Evolutionary conservation across 2,797 vertebrate species (phyloP), one percentile per base, ranked within the genome.

Genomic region (Hydrolagus colliei): DNA sequence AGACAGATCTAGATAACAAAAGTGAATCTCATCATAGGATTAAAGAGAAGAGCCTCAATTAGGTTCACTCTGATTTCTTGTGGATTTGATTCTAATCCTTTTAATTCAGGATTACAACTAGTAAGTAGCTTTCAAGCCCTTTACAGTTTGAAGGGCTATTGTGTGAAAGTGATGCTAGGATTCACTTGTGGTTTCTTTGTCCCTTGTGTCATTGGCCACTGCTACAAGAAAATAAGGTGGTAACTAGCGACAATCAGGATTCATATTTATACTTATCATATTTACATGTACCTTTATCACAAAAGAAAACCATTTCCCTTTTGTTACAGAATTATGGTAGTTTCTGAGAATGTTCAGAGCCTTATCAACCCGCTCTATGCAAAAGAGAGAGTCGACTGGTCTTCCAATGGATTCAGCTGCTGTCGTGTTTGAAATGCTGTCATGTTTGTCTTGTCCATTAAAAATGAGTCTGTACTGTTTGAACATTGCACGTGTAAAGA

Each of bases 21-120:
- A 89, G 94, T 93, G 93, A 94, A 90, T 92, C 89, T 86, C 92
- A 89, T 90, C 76, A 74, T 89, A 95, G 94, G 94, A 95, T 94
- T 95, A 95, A 95, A 95, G 93, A 93, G 91, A 90, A 94, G 93
- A 93, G 93, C 93, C 93, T 94, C 94, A 95, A 95, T 95, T 95
- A 95, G 93, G 92, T 92, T 91, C 92, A 93, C 92, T 93, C 92
- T 95, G 93, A 94, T 95, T 94, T 94, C 93, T 93, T 95, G 90
- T 95, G 94, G 95, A 94, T 93, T 94, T 93, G 93, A 93, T 93
- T 94, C 93, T 95, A 94, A 93, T 95, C 93, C 86, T 94, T 94
- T 94, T 94, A 95, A 94, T 94, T 93, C 94, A 93, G 92, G 93
- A 95, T 94, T 95, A 95, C 93, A 94, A 93, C 91, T 90, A 90